Percentiles rank a stretch among this genome's conserved stretches.
phyloP scores from a whole-genome alignment of 1,140 invertebrate species.

The Aphelinus certus region DNA sequence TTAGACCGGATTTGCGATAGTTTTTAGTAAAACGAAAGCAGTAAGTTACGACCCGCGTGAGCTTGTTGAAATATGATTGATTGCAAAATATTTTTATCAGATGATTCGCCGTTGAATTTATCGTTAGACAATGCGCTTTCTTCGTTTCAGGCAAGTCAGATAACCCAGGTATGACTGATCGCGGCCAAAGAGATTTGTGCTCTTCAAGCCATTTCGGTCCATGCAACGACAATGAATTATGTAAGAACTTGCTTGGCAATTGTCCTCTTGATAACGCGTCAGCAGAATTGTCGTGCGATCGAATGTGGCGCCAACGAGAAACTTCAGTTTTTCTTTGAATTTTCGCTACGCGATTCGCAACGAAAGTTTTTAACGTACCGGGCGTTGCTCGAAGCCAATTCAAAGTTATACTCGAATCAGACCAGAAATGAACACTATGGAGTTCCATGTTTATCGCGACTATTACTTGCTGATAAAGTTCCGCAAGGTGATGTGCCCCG shows the following conservation, averaged over 20 bases:
- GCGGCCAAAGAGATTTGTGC: neutral
- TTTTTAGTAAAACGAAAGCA: too few relatives aligned
- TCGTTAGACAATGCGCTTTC: too few relatives aligned
- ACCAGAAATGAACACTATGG: slow-evolving; percentile 32
- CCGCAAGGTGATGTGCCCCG: slow-evolving; percentile 40
- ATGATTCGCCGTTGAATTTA: too few relatives aligned
- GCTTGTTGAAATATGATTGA: too few relatives aligned
- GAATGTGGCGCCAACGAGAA: neutral
- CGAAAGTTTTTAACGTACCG: neutral
- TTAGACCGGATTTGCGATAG: too few relatives aligned
- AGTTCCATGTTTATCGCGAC: slow-evolving; percentile 1
- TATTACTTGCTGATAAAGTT: slow-evolving; percentile 14
- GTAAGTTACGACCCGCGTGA: too few relatives aligned
- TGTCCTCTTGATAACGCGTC: neutral
- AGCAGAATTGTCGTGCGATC: neutral
- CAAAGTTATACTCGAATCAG: slow-evolving; percentile 24
- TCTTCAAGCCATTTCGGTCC: neutral
- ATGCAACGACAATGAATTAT: neutral
- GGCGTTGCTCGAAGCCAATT: slow-evolving; percentile 38
- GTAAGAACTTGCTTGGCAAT: neutral
- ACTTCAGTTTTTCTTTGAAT: neutral
- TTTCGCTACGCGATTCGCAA: neutral
- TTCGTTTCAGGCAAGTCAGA: too few relatives aligned
- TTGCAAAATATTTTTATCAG: too few relatives aligned
- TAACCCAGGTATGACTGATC: neutral